Evolutionary conservation across 1,140 invertebrate genomes (phyloP), one percentile per base, ranked within the genome.

Genomic region (Patella vulgata): DNA sequence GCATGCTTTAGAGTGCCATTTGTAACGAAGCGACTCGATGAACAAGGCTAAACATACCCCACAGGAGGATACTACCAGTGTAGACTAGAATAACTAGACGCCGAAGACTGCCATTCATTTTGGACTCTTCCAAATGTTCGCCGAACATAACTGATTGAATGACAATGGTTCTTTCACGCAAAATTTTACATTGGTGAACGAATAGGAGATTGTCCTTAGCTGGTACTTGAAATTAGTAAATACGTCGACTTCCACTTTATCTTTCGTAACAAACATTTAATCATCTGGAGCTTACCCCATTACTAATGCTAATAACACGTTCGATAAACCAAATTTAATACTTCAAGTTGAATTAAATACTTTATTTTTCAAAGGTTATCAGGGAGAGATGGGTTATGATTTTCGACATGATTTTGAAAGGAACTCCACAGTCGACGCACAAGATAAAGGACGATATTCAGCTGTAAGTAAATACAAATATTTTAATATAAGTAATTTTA

Each of bases 371-470:
- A n/a, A 19, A 52, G 50, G 21, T 33, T 31, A 52, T 31, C 14
- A 28, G n/a, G 31, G 21, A 65, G 59, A 48, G 2, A 52, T 51
- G 28, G 63, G 70, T 17, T 73, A 70, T 60, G 73, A 75, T 59
- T 75, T 73, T 36, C 47, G 73, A 39, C 70, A 66, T 36, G n/a
- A n/a, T n/a, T n/a, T n/a, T n/a, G n/a, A n/a, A n/a, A n/a, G n/a
- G n/a, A 75, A 75, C 51, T 56, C 55, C 19, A 25, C 59, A 0
- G 68, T 72, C 14, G 68, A 59, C 27, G 36, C 62, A 21, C 56
- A 59, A 19, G 48, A 64, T 19, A 70, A 59, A 43, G 53, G 53
- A n/a, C 53, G 64, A 31, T 75, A 75, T 40, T 75, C 73, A 14
- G 62, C 73, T 9, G 73, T 75, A 70, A 60, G 70, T 60, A 23